Evolutionary conservation across 2,888 invertebrate genomes (phyloP).

Genomic region (Ophion ellenae): DNA sequence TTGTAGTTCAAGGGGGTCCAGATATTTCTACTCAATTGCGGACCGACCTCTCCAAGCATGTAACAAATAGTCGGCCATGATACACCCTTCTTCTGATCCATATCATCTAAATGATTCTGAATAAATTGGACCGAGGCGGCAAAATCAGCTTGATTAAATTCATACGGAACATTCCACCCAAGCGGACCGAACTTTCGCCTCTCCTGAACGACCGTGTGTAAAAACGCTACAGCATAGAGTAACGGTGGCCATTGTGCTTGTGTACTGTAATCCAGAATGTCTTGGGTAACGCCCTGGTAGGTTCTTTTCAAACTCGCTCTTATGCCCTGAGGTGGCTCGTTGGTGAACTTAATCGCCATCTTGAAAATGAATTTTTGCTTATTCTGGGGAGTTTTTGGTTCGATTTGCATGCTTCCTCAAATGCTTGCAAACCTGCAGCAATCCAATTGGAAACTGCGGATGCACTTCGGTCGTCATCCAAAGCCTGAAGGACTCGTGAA

Average conservation of each 20-base stretch:
- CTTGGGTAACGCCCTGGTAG: constrained; percentile 95
- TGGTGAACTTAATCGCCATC: constrained; percentile 98
- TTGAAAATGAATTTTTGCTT: constrained; percentile 84
- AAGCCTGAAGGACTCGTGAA: constrained; percentile 93
- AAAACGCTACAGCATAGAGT: constrained; percentile 96
- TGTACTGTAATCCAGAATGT: constrained; percentile 95
- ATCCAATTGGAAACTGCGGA: constrained; percentile 95
- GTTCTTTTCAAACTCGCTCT: constrained; percentile 97
- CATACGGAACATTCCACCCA: constrained; percentile 98
- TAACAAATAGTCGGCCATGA: constrained; percentile 99
- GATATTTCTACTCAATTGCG: not conserved
- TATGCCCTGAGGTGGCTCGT: constrained; percentile 98
- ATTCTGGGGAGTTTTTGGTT: not conserved
- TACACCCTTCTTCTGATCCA: constrained; percentile 98
- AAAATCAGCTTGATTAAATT: constrained; percentile 98
- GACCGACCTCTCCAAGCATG: constrained; percentile 95
- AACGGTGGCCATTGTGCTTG: constrained; percentile 97
- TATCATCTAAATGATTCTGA: constrained; percentile 98
- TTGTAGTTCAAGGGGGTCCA: no score
- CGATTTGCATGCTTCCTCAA: not conserved
- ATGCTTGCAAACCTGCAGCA: constrained; percentile 84
- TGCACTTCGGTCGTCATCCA: constrained; percentile 99
- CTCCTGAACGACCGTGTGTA: constrained; percentile 98
- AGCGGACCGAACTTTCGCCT: constrained; percentile 97
- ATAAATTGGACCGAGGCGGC: constrained; percentile 97